Percentiles rank a stretch among this genome's conserved stretches.
Conservation (phyloP, 2,113 vertebrate species). For the Lepus americanus region DNA sequence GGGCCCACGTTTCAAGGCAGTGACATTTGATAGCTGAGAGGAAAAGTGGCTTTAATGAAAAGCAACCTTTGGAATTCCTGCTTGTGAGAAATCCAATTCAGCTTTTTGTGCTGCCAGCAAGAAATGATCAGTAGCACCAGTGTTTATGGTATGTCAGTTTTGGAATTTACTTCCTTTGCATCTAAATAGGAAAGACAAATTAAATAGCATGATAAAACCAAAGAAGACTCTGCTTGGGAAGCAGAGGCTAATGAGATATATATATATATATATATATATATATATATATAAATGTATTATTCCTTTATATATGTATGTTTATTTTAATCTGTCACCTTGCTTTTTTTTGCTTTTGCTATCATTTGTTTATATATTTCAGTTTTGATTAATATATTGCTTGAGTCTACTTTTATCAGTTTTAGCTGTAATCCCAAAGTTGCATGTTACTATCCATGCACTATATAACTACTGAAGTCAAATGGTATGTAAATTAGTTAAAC, state of each 20-base stretch:
- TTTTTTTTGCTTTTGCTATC: constrained; percentile 85
- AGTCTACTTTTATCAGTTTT: constrained; percentile 83
- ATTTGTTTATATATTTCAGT: constrained; percentile 86
- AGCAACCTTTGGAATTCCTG: constrained; percentile 99
- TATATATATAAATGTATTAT: background rate
- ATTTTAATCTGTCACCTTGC: constrained; percentile 83
- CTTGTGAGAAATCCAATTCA: constrained; percentile 98
- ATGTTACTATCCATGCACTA: constrained; percentile 86
- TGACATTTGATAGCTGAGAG: constrained; percentile 97
- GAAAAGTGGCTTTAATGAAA: constrained; percentile 98
- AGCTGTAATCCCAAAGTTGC: constrained; percentile 87
- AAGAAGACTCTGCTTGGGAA: constrained; percentile 83
- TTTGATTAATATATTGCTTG: constrained; percentile 84
- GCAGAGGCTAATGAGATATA: constrained; percentile 82
- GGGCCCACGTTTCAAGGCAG: constrained; percentile 95
- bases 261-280: constrained; percentile 64
- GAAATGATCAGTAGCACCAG: constrained; percentile 99
- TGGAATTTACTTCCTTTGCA: constrained; percentile 91
- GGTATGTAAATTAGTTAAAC: constrained; percentile 91
- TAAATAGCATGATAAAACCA: constrained; percentile 88
- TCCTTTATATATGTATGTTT: constrained; percentile 70
- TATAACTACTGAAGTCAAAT: constrained; percentile 87
- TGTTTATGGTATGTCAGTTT: constrained; percentile 99
- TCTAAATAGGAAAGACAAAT: constrained; percentile 90
- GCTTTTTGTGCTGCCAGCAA: constrained; percentile 97